Evolutionary conservation across 2,113 vertebrate genomes (phyloP), one percentile per base, ranked within the genome.

Genomic region (Protomyctophum bolini): DNA sequence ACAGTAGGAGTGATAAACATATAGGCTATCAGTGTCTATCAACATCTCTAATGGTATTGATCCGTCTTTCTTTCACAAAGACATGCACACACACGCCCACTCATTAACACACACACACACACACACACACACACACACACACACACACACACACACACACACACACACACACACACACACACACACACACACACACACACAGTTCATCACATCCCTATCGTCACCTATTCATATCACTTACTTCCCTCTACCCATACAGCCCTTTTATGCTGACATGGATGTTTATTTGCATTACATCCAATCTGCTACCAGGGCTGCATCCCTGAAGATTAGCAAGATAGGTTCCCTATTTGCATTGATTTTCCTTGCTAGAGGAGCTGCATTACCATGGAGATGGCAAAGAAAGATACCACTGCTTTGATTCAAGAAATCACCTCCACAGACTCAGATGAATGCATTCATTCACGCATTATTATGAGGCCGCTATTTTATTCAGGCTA

Each of bases 281-380:
- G 70, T 56, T 82, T 85, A 68, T 75, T 67, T 54, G 10, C 68
- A 71, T 66, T 65, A 69, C 58, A 83, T 77, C 65, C 63, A 71
- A 76, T 79, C 73, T n/a, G n/a, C n/a, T 8, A 54, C 48, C 29
- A 41, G 10, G 28, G 10, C 41, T 58, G 72, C 72, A 66, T 69
- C 33, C 14, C 51, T 60, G 10, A 65, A 14, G 57, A 66, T 52
- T 56, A 59, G 11, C n/a, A 61, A 12, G 49, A 78, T 63, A 59
- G 10, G n/a, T 59, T 67, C 70, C 74, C 55, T 59, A 72, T 79
- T 79, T 80, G 68, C 71, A 88, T 81, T 69, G 79, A 85, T 83
- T 83, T 72, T n/a, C 58, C 9, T 12, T 6, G 7, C 45, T 69
- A n/a, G 29, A 70, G n/a, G 66, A 28, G 58, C 6, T 29, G 55